Base-by-base conservation (phyloP, 1,140 invertebrate genomes). In the Drosophila yakuba region DNA sequence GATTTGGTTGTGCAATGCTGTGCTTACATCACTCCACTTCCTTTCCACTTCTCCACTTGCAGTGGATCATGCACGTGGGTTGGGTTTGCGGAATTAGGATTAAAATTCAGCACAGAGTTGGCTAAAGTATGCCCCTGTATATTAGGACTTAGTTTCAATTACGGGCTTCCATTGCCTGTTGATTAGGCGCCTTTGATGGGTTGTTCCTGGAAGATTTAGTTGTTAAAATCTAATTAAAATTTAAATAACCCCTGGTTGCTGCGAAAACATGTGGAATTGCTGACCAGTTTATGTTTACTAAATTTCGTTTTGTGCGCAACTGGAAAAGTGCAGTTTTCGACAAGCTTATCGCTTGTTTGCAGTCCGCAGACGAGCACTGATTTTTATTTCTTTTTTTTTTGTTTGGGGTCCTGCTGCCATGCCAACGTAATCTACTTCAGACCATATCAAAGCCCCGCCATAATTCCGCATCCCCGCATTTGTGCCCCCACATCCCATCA, bases 401-500 rank as follows among this genome's bases (percentile, higher is more conserved):
- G 12, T 1, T 36, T 8, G 7, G 12, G 54, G 58, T 44, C 43
- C 51, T 52, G 61, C 43, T 57, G 43, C 51, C 67, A 57, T 71
- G 62, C 55, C 68, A 60, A 76, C 74, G 50, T 86, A 86, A 86
- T 86, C 83, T 86, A 79, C 79, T 73, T 76, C 63, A 39, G 71
- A 88, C 66, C 52, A 75, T 54, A 58, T 15, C 25, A 32, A 4
- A 10, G 11, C 25, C 48, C n/a, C 25, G 8, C n/a, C 3, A n/a
- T n/a, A 48, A 28, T 4, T 14, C 14, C 14, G 10, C n/a, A 32
- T 15, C 23, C 45, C 12, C 23, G 25, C n/a, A 32, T 15, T 14
- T 23, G 5, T 14, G 25, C 8, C 28, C 20, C 12, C 11, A 17
- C 20, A 20, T 1, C 20, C 1, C 15, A 25, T 3, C 12, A 14